phyloP scores from a whole-genome alignment of 2,888 invertebrate genomes.

The Drosophila melanosoma region DNA sequence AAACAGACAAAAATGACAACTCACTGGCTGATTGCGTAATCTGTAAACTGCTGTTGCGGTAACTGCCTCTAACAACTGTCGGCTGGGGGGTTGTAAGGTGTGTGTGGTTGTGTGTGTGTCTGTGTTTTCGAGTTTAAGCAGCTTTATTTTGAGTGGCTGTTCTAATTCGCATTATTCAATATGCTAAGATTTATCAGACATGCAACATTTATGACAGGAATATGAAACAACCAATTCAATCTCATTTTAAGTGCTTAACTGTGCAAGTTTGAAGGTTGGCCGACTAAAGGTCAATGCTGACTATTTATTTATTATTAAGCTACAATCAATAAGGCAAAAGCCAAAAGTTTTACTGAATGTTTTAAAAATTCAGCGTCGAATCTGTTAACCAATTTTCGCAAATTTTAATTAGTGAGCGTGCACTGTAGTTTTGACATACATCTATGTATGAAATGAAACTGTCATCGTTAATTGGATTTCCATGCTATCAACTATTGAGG shows the following conservation, averaged over 20 bases:
- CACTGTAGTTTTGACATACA: background rate
- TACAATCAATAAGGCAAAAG: background rate
- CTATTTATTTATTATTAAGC: background rate
- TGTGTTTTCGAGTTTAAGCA: background rate
- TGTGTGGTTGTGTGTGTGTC: background rate
- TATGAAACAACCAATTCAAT: background rate
- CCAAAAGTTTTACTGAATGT: background rate
- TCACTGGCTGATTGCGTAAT: constrained; percentile 50
- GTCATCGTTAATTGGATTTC: constrained; percentile 37
- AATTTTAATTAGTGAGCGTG: background rate
- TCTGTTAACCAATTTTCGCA: background rate
- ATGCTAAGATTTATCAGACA: background rate
- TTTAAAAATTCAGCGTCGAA: background rate
- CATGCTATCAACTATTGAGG: constrained; percentile 30
- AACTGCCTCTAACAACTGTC: constrained; percentile 20
- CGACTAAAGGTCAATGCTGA: background rate
- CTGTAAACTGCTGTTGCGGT: constrained; percentile 15
- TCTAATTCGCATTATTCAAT: background rate
- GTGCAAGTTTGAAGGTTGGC: background rate
- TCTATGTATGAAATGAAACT: background rate
- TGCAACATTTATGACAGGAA: background rate
- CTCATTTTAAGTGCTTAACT: background rate
- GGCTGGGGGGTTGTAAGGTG: background rate
- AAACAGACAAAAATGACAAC: constrained; percentile 41
- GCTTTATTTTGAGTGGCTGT: background rate